phyloP scores from a whole-genome alignment of 2,797 vertebrate species.

The Otolemur crassicaudatus region DNA sequence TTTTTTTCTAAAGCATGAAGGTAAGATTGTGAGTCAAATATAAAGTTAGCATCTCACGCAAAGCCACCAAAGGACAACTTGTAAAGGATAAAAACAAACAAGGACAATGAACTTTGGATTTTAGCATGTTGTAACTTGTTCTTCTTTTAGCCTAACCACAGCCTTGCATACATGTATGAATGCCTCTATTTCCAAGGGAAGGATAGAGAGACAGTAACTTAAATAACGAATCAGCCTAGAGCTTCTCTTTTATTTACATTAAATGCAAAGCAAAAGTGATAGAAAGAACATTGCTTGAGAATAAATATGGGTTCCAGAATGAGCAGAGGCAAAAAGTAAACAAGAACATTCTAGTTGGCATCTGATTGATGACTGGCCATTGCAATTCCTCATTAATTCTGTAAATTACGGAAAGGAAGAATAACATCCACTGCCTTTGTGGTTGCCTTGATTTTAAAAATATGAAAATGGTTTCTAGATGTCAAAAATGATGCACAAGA shows the following conservation, averaged over 20 bases:
- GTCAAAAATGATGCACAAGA: not conserved
- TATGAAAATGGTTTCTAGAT: constrained; percentile 14
- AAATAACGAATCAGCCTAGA: constrained; percentile 63
- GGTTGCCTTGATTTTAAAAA: not conserved
- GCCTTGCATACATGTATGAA: not conserved
- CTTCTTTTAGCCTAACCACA: constrained; percentile 54
- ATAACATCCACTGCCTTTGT: not conserved
- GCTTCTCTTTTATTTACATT: constrained; percentile 71
- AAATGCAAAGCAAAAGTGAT: constrained; percentile 12
- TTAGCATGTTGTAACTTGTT: not conserved
- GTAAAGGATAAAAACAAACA: constrained; percentile 14
- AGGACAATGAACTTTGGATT: not conserved
- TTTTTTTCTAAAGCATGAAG: constrained; percentile 50
- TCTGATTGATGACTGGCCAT: not conserved
- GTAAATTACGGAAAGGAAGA: not conserved
- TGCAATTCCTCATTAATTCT: not conserved
- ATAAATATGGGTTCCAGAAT: constrained; percentile 45
- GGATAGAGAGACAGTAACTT: not conserved
- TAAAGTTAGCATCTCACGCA: constrained; percentile 59
- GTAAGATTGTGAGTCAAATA: constrained; percentile 38
- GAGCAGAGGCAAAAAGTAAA: constrained; percentile 61
- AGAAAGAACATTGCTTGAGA: constrained; percentile 37
- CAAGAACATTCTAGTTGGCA: not conserved
- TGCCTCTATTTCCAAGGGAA: constrained; percentile 48
- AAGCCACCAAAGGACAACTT: constrained; percentile 31